These are phyloP conservation scores for Athripsodes cinereus DNA, from an alignment of 2,888 invertebrate species.

Conservation along the genomic window DNA sequence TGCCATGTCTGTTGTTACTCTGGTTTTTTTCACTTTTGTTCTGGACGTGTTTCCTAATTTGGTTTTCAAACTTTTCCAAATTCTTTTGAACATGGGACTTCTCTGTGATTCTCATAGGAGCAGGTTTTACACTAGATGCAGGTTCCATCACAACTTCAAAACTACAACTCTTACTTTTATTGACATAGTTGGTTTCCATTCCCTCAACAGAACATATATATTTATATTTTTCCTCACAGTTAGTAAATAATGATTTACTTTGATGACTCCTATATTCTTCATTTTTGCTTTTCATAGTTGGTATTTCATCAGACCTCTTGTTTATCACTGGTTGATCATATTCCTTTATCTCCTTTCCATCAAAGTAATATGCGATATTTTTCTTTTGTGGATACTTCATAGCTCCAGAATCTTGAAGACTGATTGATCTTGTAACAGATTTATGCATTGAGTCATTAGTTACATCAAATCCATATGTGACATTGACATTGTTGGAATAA, in stretches of 20 bases:
- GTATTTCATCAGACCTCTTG: conserved; percentile 51
- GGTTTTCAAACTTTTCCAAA: conserved; percentile 55
- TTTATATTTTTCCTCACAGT: conserved; percentile 42
- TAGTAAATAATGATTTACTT: conserved; percentile 44
- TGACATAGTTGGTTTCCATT: conserved; percentile 42
- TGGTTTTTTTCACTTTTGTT: conserved; percentile 43
- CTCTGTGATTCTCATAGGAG: conserved; percentile 44
- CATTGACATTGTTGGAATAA: conserved; percentile 29
- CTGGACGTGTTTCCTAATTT: conserved; percentile 43
- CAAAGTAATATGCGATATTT: conserved; percentile 49
- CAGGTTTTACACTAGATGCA: conserved; percentile 40
- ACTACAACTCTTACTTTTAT: conserved; percentile 49
- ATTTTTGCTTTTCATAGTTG: conserved; percentile 47
- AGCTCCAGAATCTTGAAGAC: conserved; percentile 42
- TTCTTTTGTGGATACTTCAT: conserved; percentile 36
- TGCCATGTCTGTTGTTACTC: conserved; percentile 42
- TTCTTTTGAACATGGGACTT: conserved; percentile 52
- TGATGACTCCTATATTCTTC: conserved; percentile 49
- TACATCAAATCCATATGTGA: conserved; percentile 43
- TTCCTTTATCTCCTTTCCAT: conserved; percentile 39
- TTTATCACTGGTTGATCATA: conserved; percentile 38
- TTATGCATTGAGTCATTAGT: conserved; percentile 36
- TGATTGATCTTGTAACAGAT: conserved; percentile 45
- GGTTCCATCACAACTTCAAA: conserved; percentile 50
- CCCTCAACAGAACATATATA: conserved; percentile 46